Conservation (phyloP, 2,888 invertebrate species). For the Drosophila niveifrons region DNA sequence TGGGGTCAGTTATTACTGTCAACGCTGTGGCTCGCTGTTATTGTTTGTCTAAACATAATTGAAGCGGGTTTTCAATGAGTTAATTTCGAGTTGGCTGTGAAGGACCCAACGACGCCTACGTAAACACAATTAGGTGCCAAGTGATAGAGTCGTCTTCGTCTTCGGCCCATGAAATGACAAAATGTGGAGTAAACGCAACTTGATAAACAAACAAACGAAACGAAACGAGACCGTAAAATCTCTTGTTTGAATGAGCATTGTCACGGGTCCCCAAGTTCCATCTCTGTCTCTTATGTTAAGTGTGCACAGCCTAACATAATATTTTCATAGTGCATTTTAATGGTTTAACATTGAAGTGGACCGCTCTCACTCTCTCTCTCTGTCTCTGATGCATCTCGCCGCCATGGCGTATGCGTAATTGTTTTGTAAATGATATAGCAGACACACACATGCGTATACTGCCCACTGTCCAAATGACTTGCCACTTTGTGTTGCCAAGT, state of each 20-base stretch:
- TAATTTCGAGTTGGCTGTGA: conserved; percentile 67
- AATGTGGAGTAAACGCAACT: conserved; percentile 75
- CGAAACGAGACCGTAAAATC: conserved; percentile 31
- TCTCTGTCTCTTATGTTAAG: conserved; percentile 19
- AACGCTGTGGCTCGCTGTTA: conserved; percentile 50
- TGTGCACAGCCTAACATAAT: conserved; percentile 68
- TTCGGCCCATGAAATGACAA: conserved; percentile 72
- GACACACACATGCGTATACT: conserved; percentile 12
- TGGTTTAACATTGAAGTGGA: conserved; percentile 64
- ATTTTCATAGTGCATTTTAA: conserved; percentile 77
- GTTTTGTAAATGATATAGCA: conserved; percentile 72
- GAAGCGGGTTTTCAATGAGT: conserved; percentile 78
- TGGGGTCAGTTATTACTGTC: conserved; percentile 63
- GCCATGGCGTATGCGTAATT: conserved; percentile 62
- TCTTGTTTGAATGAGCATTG: conserved; percentile 51
- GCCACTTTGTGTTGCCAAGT: conserved; percentile 71
- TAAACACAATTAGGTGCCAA: conserved; percentile 78
- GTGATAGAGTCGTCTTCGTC: conserved; percentile 34
- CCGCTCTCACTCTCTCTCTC: background rate
- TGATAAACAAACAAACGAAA: conserved; percentile 65
- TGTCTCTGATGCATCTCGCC: conserved; percentile 27
- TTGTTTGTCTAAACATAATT: conserved; percentile 78
- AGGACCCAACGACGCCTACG: conserved; percentile 64
- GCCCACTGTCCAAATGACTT: conserved; percentile 70
- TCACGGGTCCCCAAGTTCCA: conserved; percentile 40